Percentiles rank a stretch among this genome's conserved stretches.
These are phyloP conservation scores for Alloscopus bannaensis DNA, from an alignment of 2,888 invertebrate species.

Conservation along the genomic window DNA sequence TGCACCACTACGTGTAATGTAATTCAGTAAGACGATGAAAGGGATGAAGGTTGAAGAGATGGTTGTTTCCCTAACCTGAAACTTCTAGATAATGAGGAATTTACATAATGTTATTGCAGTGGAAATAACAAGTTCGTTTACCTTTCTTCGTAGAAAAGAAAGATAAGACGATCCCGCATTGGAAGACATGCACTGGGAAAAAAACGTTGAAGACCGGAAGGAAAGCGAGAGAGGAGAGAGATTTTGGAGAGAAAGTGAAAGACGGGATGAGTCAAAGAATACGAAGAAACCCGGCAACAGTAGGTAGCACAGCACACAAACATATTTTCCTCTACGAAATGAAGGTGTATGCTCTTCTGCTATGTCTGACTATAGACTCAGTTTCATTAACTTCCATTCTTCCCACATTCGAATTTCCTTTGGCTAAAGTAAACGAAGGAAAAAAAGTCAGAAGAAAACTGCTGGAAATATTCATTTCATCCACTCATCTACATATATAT, in stretches of 20 bases:
- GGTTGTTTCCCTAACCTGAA: conserved; percentile 57
- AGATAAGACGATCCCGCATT: background rate
- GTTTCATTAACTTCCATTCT: conserved; percentile 51
- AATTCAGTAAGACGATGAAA: conserved; percentile 5
- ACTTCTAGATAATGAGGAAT: conserved; percentile 62
- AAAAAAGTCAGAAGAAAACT: background rate
- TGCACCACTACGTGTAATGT: conserved; percentile 10
- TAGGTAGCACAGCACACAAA: no score
- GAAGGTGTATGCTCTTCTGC: no score
- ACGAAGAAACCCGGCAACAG: no score
- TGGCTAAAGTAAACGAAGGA: conserved; percentile 39
- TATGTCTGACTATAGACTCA: conserved; percentile 3
- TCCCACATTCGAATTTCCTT: conserved; percentile 30
- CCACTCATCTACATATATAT: background rate
- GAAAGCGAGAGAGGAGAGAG: conserved; percentile 18
- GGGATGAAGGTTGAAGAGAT: conserved; percentile 28
- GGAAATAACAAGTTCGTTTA: conserved; percentile 61
- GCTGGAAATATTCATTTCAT: background rate
- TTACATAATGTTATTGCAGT: conserved; percentile 63
- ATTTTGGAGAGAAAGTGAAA: conserved; percentile 11
- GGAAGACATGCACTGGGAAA: conserved; percentile 10
- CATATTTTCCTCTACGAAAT: no score
- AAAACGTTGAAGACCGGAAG: background rate
- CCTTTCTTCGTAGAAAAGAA: conserved; percentile 30
- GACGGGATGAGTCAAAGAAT: conserved; percentile 19